These are phyloP conservation scores for Erythrolamprus reginae DNA, from an alignment of 2,113 vertebrate species.

Conservation along the genomic window DNA sequence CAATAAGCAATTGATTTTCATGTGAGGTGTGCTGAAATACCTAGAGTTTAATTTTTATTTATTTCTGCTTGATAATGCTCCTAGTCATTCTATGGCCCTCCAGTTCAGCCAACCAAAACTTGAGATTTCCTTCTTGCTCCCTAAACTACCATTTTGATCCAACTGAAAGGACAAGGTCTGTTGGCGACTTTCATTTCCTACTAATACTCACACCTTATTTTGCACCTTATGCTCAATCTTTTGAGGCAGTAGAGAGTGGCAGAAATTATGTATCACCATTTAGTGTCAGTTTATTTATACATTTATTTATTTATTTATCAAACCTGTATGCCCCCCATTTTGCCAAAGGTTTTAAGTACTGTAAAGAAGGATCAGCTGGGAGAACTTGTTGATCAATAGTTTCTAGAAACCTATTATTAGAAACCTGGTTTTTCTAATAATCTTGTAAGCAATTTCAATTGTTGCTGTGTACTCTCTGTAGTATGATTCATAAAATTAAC, in stretches of 20 bases:
- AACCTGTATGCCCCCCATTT: neutral
- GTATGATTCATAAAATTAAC: neutral
- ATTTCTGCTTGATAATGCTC: neutral
- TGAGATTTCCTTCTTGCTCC: neutral
- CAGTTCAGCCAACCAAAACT: neutral
- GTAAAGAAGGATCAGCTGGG: neutral
- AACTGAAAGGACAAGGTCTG: neutral
- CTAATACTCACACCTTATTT: neutral
- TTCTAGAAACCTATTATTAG: too few species aligned
- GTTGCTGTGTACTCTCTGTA: neutral
- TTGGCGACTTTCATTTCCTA: neutral
- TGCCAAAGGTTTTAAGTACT: neutral
- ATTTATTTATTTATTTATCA: neutral
- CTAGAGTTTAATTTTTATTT: neutral
- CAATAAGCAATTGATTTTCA: neutral
- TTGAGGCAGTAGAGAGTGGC: neutral
- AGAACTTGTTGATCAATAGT: neutral
- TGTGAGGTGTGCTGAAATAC: neutral
- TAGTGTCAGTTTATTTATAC: neutral
- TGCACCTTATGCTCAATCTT: neutral
- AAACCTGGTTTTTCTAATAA: neutral
- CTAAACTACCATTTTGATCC: neutral
- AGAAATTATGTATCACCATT: neutral
- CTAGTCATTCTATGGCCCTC: neutral
- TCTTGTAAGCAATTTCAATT: neutral